phyloP scores from a whole-genome alignment of 2,888 invertebrate genomes.

The Papilio elwesi region DNA sequence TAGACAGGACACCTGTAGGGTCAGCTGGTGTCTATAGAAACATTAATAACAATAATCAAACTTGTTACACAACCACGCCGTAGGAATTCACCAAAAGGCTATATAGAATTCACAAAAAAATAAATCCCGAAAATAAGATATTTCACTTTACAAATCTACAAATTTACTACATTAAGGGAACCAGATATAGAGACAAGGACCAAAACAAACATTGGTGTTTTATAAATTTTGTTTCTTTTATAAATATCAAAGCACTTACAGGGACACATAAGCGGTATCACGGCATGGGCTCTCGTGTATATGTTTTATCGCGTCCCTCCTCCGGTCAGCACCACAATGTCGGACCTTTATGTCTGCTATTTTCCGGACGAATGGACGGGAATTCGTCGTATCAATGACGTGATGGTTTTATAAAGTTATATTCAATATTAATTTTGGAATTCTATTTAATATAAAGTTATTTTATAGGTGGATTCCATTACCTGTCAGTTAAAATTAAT shows the following conservation, averaged over 20 bases:
- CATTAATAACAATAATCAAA: no score
- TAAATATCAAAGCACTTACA: constrained; percentile 55
- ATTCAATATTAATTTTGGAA: constrained; percentile 55
- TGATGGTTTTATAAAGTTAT: constrained; percentile 70
- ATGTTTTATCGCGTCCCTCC: constrained; percentile 69
- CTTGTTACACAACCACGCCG: no score
- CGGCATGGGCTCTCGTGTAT: constrained; percentile 57
- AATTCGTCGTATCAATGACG: constrained; percentile 71
- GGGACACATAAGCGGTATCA: constrained; percentile 43
- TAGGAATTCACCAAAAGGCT: no score
- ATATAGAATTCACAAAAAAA: no score
- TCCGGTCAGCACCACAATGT: constrained; percentile 69
- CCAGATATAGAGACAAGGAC: neutral
- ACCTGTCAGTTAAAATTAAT: no score
- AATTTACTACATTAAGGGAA: neutral
- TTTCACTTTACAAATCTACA: no score
- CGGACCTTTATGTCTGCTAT: constrained; percentile 81
- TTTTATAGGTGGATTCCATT: no score
- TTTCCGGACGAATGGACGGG: constrained; percentile 77
- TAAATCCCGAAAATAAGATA: no score
- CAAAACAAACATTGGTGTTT: neutral
- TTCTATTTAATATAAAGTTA: constrained; percentile 40
- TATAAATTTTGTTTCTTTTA: constrained; percentile 43
- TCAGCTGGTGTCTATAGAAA: no score
- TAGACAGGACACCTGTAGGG: no score